Evolutionary conservation across 2,888 invertebrate genomes (phyloP), one percentile per base, ranked within the genome.

Genomic region (Atrina japonica): DNA sequence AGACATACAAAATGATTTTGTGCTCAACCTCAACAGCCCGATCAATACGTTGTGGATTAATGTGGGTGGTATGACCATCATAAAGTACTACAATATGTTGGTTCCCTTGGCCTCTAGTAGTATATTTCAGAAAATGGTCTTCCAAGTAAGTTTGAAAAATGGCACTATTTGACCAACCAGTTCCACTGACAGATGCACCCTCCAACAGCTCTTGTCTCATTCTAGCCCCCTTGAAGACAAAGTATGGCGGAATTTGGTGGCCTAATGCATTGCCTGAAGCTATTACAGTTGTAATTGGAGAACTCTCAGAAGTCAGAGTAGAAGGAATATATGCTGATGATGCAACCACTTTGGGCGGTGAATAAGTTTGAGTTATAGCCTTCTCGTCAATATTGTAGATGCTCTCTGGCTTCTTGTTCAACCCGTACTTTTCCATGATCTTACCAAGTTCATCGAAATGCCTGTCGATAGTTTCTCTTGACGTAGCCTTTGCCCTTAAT

Each of bases 351-450:
- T 49, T 58, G 7, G 66, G 70, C 9, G 68, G 70, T 11, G 65
- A 65, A 16, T 63, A 67, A 35, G 5, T 11, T 5, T 21, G 14
- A 27, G 27, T 27, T 21, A 78, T 29, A 11, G 63, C 63, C 23
- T 70, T 76, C 66, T 80, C 80, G 53, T 80, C 73, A 27, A 77
- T 50, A 59, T 71, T 75, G 41, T 43, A 75, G 2, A 80, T 73
- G 9, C 68, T 43, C 40, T 76, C 67, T 18, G 73, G 73, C 49
- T 69, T 76, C 25, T 77, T 66, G 11, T n/a, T 23, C 2, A 75
- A 55, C 29, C 60, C 35, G 53, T 77, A 68, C 25, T 70, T 70
- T 9, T 70, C 64, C 1, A 76, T 35, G 40, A 72, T 72, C 29
- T 23, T 14, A 16, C 52, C 47, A 14, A 80, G 63, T 43, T 76